Percentiles rank a stretch among this genome's conserved stretches.
Conservation (phyloP, 2,113 vertebrate genomes). For the Paratilapia polleni region DNA sequence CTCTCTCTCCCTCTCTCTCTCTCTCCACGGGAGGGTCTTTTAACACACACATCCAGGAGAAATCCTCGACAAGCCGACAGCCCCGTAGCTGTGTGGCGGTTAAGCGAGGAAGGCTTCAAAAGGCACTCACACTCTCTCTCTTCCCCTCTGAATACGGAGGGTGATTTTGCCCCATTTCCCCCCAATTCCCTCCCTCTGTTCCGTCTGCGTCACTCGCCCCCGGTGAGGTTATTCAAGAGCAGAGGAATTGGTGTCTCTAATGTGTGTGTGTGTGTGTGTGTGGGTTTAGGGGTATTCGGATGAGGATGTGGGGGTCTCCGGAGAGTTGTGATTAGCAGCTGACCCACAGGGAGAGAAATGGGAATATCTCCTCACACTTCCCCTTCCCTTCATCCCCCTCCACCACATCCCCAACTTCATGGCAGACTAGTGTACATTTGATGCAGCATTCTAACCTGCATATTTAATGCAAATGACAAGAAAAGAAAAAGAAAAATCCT, state of each 20-base stretch:
- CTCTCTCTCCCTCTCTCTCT: slow-evolving; percentile 21
- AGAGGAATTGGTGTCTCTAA: slow-evolving; percentile 84
- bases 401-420: slow-evolving; percentile 13
- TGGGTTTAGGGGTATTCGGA: slow-evolving; percentile 8
- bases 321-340: slow-evolving; percentile 99
- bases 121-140: slow-evolving; percentile 67
- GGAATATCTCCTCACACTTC: slow-evolving; percentile 42
- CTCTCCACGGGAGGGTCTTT: slow-evolving; percentile 59
- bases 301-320: slow-evolving; percentile 78
- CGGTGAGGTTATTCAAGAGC: slow-evolving; percentile 99
- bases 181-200: not conserved
- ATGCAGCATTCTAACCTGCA: not conserved
- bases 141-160: slow-evolving; percentile 91
- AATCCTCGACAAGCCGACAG: slow-evolving; percentile 92
- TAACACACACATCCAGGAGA: slow-evolving; percentile 83
- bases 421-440: slow-evolving; percentile 19
- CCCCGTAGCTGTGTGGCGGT: slow-evolving; percentile 84
- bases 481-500: not conserved
- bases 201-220: slow-evolving; percentile 83
- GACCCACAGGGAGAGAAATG: slow-evolving; percentile 93
- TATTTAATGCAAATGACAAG: not conserved
- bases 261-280: slow-evolving; percentile 34
- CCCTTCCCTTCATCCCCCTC: slow-evolving; percentile 71
- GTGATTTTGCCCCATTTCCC: slow-evolving; percentile 79
- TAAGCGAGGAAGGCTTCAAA: slow-evolving; percentile 97